Evolutionary conservation across 2,797 vertebrate species (phyloP).

Genomic region (Acestrorhynchus altus): DNA sequence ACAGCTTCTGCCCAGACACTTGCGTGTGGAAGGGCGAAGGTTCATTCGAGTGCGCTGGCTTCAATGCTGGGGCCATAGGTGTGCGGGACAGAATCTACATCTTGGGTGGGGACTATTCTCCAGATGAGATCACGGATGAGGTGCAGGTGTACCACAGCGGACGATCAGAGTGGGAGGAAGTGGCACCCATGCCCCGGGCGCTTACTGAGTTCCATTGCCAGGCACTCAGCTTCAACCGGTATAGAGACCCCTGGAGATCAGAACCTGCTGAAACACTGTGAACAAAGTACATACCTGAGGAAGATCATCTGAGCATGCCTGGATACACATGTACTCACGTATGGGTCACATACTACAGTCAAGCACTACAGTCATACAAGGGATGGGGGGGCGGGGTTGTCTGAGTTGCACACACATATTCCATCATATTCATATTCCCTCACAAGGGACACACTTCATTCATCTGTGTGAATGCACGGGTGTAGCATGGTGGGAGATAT

Average conservation of each 20-base stretch:
- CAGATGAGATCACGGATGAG: constrained; percentile 96
- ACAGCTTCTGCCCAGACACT: constrained; percentile 95
- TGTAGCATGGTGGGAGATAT: too few relatives aligned
- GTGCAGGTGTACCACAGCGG: constrained; percentile 92
- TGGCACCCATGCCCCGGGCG: constrained; percentile 91
- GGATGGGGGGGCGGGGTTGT: too few relatives aligned
- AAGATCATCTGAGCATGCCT: background rate
- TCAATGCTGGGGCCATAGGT: constrained; percentile 95
- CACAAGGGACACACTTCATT: too few relatives aligned
- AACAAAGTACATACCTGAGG: constrained; percentile 15
- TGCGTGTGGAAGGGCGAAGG: constrained; percentile 93
- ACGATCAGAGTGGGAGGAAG: constrained; percentile 94
- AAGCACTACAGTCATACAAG: too few relatives aligned
- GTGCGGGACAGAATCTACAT: constrained; percentile 93
- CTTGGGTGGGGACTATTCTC: constrained; percentile 95
- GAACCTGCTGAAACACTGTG: constrained; percentile 54
- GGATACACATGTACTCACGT: constrained; percentile 6
- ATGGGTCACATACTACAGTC: background rate
- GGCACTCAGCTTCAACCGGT: constrained; percentile 91
- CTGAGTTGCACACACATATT: too few relatives aligned
- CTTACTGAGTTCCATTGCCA: constrained; percentile 98
- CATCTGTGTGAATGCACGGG: too few relatives aligned
- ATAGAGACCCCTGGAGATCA: constrained; percentile 89
- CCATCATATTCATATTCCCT: too few relatives aligned
- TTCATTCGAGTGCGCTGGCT: constrained; percentile 96